Conservation (phyloP, 2,797 vertebrate species). For the Nyctibius grandis region DNA sequence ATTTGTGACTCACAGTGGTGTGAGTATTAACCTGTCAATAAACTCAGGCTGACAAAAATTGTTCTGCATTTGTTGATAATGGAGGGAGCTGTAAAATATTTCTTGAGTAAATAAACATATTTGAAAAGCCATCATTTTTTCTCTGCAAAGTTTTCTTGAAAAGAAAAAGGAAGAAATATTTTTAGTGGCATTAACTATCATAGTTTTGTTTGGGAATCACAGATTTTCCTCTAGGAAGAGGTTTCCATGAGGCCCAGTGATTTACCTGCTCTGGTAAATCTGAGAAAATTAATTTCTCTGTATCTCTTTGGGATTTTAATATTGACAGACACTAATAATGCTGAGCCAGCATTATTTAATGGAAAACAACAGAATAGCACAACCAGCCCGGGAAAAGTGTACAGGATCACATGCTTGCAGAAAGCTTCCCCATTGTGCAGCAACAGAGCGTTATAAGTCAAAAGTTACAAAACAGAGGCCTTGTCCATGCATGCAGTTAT, state of each 20-base stretch:
- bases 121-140: neutral
- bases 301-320: neutral
- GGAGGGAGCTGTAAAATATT: neutral
- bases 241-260: neutral
- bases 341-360: neutral
- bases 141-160: neutral
- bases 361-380: neutral
- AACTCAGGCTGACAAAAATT: neutral
- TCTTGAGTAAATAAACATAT: neutral
- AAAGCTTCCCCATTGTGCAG: neutral
- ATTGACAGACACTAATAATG: neutral
- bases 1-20: neutral
- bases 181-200: neutral
- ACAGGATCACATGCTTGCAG: neutral
- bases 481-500: neutral
- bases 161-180: neutral
- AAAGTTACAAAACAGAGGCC: neutral
- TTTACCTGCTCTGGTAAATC: neutral
- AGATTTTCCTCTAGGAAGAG: neutral
- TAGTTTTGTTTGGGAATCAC: neutral
- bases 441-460: accelerated
- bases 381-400: neutral
- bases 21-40: neutral
- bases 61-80: neutral
- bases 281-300: neutral